phyloP scores from a whole-genome alignment of 2,888 invertebrate genomes.

The Agonum fuliginosum region DNA sequence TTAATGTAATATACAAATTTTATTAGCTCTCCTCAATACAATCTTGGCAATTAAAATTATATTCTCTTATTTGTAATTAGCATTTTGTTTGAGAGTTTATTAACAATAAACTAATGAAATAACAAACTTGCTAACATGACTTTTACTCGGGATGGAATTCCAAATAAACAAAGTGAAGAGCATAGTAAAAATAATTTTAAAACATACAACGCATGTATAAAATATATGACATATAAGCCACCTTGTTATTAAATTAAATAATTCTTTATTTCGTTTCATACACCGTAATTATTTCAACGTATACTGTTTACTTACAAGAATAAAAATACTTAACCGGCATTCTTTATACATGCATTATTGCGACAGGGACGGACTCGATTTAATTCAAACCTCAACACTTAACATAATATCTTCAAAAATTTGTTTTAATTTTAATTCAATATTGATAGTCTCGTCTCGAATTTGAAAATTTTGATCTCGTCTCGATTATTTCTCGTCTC shows the following conservation, averaged over 20 bases:
- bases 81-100: conserved; percentile 5
- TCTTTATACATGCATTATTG: conserved; percentile 13
- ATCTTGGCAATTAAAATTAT: conserved; percentile 5
- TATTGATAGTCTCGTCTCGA: no score
- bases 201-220: conserved; percentile 31
- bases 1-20: background rate
- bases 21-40: background rate
- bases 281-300: conserved; percentile 46
- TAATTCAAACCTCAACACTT: no score
- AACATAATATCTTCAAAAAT: no score
- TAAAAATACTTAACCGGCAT: conserved; percentile 27
- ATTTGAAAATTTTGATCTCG: no score
- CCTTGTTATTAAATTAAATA: conserved; percentile 40
- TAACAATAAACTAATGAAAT: conserved; percentile 9
- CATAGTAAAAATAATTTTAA: background rate
- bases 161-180: background rate
- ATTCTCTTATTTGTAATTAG: background rate
- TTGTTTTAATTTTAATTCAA: no score
- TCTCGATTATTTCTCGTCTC: no score
- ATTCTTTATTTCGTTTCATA: conserved; percentile 35
- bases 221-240: conserved; percentile 20
- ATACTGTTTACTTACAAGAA: conserved; percentile 30
- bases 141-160: conserved; percentile 10
- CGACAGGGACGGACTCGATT: background rate
- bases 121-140: background rate